Base-by-base conservation (phyloP, 2,113 vertebrate genomes). In the Laticauda laticaudata region DNA sequence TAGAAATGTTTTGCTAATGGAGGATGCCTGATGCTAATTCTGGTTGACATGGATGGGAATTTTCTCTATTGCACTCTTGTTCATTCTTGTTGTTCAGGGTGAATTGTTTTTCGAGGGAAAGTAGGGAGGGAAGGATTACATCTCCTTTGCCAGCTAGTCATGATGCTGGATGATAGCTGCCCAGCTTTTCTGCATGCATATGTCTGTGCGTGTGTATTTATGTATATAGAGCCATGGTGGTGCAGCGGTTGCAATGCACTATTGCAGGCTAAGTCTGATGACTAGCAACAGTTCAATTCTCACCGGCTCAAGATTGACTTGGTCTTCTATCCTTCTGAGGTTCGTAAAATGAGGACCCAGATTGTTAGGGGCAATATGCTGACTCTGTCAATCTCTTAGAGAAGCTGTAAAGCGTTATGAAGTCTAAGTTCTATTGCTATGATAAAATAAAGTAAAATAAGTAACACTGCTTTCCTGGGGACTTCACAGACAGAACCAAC, bases 1-100 rank as follows among this genome's bases (percentile, higher is more conserved):
- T 90, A 34, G 92, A 91, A 81, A 87, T 55, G 59, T 92, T 96
- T 94, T 43, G 23, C 48, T 56, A 91, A 81, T 3, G 86, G 54
- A 54, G 26, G 15, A 29, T 18, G 5, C 48, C 26, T 53, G 51
- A 53, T 15, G n/a, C 48, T 87, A 54, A 87, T 14, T 26, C 86
- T 54, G 48, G 26, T 87, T 87, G 86, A 53, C 5, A 29, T 0
- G 5, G 51, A 87, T 87, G 48, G 26, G 14, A n/a, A 29, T n/a
- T 29, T 29, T 87, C 14, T 8, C 48, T 8, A 20, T 14, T n/a
- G 48, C 26, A 3, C 51, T 54, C 8, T 6, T 54, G 48, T 21
- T 18, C 26, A 53, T 29, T 87, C 48, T 53, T 53, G 24, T 87
- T n/a, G 48, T 20, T 10, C 48, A 51, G 48, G 12, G 14, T 18